Evolutionary conservation across 2,888 invertebrate genomes (phyloP).

Genomic region (Trichacis sp.): DNA sequence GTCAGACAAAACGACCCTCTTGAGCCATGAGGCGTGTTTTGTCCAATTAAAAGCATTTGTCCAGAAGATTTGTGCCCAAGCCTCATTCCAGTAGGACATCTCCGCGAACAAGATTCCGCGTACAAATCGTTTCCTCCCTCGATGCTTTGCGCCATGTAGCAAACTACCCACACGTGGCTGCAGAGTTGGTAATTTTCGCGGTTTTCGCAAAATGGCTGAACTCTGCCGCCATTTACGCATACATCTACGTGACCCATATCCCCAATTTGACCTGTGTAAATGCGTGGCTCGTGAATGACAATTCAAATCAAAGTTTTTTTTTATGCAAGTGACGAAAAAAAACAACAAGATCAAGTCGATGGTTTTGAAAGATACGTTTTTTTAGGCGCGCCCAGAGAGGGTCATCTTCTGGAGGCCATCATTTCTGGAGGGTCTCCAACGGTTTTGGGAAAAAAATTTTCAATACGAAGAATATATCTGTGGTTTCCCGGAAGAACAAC

Average conservation of each 20-base stretch:
- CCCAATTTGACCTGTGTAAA: conserved; percentile 74
- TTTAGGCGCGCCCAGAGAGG: too few species aligned
- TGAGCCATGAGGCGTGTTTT: conserved; percentile 79
- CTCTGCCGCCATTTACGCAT: conserved; percentile 82
- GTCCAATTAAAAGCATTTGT: conserved; percentile 77
- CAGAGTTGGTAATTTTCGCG: conserved; percentile 80
- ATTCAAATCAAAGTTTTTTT: too few species aligned
- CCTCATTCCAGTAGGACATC: conserved; percentile 77
- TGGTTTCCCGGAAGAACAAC: too few species aligned
- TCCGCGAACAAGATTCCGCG: conserved; percentile 80
- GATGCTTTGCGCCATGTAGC: conserved; percentile 83
- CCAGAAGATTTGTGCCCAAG: conserved; percentile 72
- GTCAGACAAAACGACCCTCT: conserved; percentile 79
- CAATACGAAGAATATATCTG: too few species aligned
- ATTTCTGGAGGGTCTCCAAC: too few species aligned
- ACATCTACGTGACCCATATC: conserved; percentile 83
- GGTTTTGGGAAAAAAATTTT: too few species aligned
- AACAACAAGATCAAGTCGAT: too few species aligned
- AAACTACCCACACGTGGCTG: conserved; percentile 85
- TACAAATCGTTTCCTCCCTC: conserved; percentile 70
- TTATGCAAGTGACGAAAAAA: too few species aligned
- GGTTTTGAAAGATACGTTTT: too few species aligned
- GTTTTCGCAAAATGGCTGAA: conserved; percentile 82
- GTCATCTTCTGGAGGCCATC: too few species aligned
- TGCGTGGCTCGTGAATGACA: too few species aligned